These are phyloP conservation scores for Anguilla rostrata DNA, from an alignment of 2,113 vertebrate genomes.

Conservation along the genomic window DNA sequence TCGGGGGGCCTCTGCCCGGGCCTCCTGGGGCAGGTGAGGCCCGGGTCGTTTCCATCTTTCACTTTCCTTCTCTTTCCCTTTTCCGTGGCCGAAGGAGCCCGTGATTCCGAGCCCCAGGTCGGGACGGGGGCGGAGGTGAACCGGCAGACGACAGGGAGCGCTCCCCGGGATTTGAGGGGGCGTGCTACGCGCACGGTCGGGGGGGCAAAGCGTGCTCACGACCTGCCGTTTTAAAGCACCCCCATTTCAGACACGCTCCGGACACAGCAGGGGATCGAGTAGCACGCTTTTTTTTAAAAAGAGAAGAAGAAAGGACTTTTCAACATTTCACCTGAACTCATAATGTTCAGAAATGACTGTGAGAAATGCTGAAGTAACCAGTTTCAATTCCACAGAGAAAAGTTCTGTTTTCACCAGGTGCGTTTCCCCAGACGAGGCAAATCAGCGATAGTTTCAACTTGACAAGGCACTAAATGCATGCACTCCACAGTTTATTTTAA, in stretches of 20 bases:
- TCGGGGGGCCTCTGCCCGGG: background rate
- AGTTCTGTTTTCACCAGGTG: background rate
- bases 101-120: background rate
- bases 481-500: slow-evolving; percentile 2
- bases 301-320: background rate
- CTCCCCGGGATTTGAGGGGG: background rate
- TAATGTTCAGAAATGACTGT: background rate
- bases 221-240: background rate
- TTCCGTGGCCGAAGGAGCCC: background rate
- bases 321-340: background rate
- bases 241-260: background rate
- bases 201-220: background rate
- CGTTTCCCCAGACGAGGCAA: background rate
- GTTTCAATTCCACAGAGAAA: background rate
- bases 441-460: background rate
- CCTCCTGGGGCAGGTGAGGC: background rate
- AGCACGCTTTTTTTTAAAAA: background rate
- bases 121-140: background rate
- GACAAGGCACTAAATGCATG: background rate
- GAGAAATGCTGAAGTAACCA: background rate
- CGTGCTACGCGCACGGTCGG: background rate
- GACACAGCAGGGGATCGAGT: background rate
- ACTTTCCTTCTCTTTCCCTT: background rate
- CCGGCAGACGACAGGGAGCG: slow-evolving; percentile 14
- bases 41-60: background rate